Evolutionary conservation across 2,888 invertebrate species (phyloP), one percentile per base, ranked within the genome.

Genomic region (Hypomecis punctinalis): DNA sequence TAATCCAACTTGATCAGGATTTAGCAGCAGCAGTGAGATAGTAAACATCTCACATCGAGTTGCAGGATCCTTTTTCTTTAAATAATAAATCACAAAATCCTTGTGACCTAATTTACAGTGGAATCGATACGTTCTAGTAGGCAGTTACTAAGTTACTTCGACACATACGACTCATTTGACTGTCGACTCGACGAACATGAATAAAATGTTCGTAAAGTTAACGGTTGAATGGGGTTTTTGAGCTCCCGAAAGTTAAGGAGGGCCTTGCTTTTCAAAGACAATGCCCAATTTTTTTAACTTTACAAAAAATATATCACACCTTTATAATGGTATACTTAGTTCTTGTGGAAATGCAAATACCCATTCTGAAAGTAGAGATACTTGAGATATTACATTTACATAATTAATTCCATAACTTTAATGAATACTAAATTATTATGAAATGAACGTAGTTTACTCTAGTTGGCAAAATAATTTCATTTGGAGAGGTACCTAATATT

Each of bases 51-150:
- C 53, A 66, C 67, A 62, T 63, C 55, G 66, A 69, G 64, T 62
- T 63, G 64, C 37, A 60, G 68, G 72, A 59, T 73, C 70, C 73
- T 71, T 72, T 70, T 72, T 66, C 63, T 69, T 70, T 80, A 72
- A 79, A 80, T 79, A 76, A 78, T 80, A 76, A 74, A 80, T 76
- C 70, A 61, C 70, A 71, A 77, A 72, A 75, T 76, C 71, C 71
- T 73, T 73, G 75, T 76, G 79, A 79, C 77, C 76, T 74, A 74
- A 71, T 75, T 77, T 69, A 72, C 70, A 74, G 70, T 70, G 70
- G 69, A 77, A 78, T 77, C 77, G 73, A 78, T 77, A 78, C 63
- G 40, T 70, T 66, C 67, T 67, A 67, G 61, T 61, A 65, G 63
- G 56, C 59, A 66, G 63, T 71, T 65, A 72, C 63, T 66, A 52